These are phyloP conservation scores for Goniozus legneri DNA, from an alignment of 1,140 invertebrate genomes.

Conservation along the genomic window DNA sequence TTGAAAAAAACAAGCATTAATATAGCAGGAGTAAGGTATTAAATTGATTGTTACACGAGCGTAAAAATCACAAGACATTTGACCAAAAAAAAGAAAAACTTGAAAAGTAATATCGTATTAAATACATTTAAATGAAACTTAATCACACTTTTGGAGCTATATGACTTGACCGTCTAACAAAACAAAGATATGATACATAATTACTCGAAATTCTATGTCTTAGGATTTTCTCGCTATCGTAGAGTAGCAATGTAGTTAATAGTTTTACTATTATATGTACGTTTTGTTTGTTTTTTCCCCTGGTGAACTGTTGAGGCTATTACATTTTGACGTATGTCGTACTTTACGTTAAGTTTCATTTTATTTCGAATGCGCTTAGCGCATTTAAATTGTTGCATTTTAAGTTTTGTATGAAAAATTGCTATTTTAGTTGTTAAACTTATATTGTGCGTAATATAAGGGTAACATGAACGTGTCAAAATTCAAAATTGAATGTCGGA, in stretches of 20 bases:
- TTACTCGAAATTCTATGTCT: conserved; percentile 42
- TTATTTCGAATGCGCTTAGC: conserved; percentile 28
- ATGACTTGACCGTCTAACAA: too few species aligned
- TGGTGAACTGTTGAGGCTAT: conserved; percentile 56
- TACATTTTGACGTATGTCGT: conserved; percentile 42
- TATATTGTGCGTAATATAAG: conserved; percentile 46
- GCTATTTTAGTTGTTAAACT: conserved; percentile 34
- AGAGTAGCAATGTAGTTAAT: conserved; percentile 47
- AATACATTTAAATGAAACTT: not conserved
- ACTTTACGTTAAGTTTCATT: conserved; percentile 41
- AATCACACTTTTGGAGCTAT: too few species aligned
- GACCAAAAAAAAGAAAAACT: not conserved
- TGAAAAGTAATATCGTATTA: not conserved
- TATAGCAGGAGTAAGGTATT: conserved; percentile 41
- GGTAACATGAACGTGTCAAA: conserved; percentile 50
- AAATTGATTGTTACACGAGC: conserved; percentile 52
- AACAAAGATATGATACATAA: too few species aligned
- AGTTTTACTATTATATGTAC: conserved; percentile 52
- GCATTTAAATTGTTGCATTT: conserved; percentile 33
- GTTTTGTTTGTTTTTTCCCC: conserved; percentile 53
- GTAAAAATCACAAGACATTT: conserved; percentile 52
- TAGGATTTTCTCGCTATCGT: conserved; percentile 54
- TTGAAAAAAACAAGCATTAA: conserved; percentile 22
- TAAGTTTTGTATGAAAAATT: conserved; percentile 15
- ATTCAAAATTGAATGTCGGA: conserved; percentile 54